These are phyloP conservation scores for Procambarus virginalis DNA, from an alignment of 1,140 invertebrate species.

Conservation along the genomic window DNA sequence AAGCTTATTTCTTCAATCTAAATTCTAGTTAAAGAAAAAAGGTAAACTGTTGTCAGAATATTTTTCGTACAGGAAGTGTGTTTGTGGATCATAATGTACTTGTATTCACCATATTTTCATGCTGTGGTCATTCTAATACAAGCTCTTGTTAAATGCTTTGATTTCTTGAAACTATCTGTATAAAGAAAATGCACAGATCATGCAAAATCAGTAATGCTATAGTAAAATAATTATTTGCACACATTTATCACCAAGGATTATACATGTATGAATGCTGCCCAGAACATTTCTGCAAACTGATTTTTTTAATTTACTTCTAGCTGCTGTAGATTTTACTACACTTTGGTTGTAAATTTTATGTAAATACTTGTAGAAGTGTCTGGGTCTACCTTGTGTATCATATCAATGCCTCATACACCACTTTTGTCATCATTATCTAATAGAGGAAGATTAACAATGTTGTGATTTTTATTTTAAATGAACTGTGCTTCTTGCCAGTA, in stretches of 20 bases:
- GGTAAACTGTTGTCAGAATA: neutral
- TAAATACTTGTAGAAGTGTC: too few relatives aligned
- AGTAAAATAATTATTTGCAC: slow-evolving; percentile 18
- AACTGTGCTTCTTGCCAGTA: too few relatives aligned
- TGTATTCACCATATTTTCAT: neutral
- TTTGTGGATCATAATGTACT: neutral
- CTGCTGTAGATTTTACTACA: too few relatives aligned
- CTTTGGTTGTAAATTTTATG: too few relatives aligned
- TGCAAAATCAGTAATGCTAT: slow-evolving; percentile 21
- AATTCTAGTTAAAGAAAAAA: neutral
- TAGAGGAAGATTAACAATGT: too few relatives aligned
- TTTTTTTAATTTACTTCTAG: too few relatives aligned
- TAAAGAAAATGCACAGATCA: slow-evolving; percentile 7
- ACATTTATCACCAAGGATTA: slow-evolving; percentile 38
- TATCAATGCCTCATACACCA: neutral
- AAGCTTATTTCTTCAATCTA: neutral
- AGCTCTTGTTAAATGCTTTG: neutral
- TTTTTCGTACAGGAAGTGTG: neutral
- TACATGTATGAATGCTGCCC: slow-evolving; percentile 4
- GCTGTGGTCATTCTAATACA: neutral
- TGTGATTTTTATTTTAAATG: too few relatives aligned
- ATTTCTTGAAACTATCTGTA: slow-evolving; percentile 6
- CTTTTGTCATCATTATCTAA: neutral
- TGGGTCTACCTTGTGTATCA: too few relatives aligned
- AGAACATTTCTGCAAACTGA: too few relatives aligned